These are phyloP conservation scores for Chironomus tentans DNA, from an alignment of 2,888 invertebrate genomes.

Conservation along the genomic window DNA sequence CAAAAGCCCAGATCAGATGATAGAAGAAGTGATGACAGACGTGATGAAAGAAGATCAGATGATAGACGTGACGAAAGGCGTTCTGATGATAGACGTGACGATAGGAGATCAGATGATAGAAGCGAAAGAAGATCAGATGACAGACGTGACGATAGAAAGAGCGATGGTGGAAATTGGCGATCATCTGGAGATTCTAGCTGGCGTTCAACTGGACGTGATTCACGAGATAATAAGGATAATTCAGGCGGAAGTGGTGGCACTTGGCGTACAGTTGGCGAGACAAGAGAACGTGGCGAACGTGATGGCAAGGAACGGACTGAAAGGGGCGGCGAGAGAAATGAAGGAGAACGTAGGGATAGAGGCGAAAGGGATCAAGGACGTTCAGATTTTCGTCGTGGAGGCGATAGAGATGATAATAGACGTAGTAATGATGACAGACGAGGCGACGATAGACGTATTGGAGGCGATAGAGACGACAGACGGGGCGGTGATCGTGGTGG, in stretches of 20 bases:
- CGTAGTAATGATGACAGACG: conserved; percentile 16
- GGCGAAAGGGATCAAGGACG: background rate
- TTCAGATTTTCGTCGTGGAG: too few species aligned
- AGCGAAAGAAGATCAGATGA: conserved; percentile 31
- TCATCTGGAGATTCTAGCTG: conserved; percentile 28
- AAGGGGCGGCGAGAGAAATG: conserved; percentile 26
- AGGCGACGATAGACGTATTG: conserved; percentile 28
- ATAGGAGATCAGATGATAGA: conserved; percentile 31
- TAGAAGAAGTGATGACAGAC: background rate
- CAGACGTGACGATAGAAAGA: conserved; percentile 12
- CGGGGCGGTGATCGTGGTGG: conserved; percentile 23
- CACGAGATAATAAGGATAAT: conserved; percentile 25
- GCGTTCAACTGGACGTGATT: conserved; percentile 29
- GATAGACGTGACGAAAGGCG: conserved; percentile 29
- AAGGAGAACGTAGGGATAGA: conserved; percentile 23
- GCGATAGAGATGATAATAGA: conserved; percentile 15
- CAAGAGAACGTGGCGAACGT: conserved; percentile 28
- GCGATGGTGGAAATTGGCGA: too few species aligned
- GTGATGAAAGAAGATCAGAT: background rate
- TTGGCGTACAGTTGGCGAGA: conserved; percentile 32
- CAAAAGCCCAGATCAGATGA: background rate
- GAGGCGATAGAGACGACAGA: conserved; percentile 29
- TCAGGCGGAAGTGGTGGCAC: too few species aligned
- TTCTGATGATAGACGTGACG: too few species aligned
- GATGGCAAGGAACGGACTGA: background rate